phyloP scores from a whole-genome alignment of 2,113 vertebrate species.

The Alligator sinensis region DNA sequence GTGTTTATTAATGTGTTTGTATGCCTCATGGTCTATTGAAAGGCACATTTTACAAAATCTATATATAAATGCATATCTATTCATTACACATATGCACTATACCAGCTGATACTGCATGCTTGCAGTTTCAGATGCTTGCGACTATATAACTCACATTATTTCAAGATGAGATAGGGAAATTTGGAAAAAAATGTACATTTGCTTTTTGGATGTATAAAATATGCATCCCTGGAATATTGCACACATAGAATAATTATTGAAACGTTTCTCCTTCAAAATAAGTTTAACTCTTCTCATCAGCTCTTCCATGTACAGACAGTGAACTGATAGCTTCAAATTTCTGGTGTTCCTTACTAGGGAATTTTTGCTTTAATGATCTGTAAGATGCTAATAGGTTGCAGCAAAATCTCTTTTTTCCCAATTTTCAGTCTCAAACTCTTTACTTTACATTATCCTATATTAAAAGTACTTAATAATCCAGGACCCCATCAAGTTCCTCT shows the following conservation, averaged over 20 bases:
- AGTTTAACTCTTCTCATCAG: neutral
- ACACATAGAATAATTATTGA: neutral
- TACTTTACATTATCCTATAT: neutral
- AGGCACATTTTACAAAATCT: neutral
- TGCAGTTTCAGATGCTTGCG: neutral
- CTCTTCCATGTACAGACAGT: neutral
- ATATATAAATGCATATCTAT: neutral
- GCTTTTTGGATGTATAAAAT: neutral
- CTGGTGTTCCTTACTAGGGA: neutral
- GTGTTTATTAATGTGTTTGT: neutral
- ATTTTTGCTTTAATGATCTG: neutral
- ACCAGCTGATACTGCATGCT: rapidly evolving
- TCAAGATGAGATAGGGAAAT: neutral
- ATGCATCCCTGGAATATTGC: neutral
- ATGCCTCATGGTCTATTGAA: neutral
- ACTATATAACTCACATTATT: neutral
- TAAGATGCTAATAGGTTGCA: neutral
- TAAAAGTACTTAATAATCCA: neutral
- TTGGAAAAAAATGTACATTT: neutral
- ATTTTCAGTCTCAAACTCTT: neutral
- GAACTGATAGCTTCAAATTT: neutral
- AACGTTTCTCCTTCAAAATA: conserved; percentile 6
- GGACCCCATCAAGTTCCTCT: neutral
- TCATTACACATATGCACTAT: neutral
- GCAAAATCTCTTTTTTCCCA: neutral